A percentile compares a stretch with the other conserved stretches of the same genome.
These are phyloP conservation scores for Drosophila kanekoi DNA, from an alignment of 2,888 invertebrate genomes.

Conservation along the genomic window DNA sequence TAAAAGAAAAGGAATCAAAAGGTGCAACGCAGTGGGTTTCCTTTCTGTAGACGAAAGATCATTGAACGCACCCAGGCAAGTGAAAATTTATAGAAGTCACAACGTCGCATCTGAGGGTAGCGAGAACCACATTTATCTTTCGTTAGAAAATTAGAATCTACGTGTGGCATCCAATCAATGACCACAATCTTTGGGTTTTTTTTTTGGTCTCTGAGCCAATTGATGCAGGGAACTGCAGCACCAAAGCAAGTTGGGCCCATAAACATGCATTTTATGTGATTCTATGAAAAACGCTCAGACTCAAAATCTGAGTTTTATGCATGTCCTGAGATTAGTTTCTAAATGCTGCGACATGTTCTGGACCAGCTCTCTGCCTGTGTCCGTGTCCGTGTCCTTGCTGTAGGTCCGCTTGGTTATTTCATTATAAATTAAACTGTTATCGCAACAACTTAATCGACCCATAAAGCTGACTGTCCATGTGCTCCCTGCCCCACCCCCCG, in stretches of 20 bases:
- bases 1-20: slow-evolving; percentile 55
- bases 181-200: slow-evolving; percentile 76
- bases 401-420: slow-evolving; percentile 62
- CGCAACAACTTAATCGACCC: slow-evolving; percentile 75
- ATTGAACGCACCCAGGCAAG: slow-evolving; percentile 49
- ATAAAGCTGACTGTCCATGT: slow-evolving; percentile 61
- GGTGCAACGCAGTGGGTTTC: slow-evolving; percentile 64
- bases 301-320: slow-evolving; percentile 29
- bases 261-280: slow-evolving; percentile 67
- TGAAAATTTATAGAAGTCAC: slow-evolving; percentile 61
- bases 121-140: slow-evolving; percentile 73
- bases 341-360: slow-evolving; percentile 50
- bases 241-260: slow-evolving; percentile 40
- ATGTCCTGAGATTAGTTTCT: slow-evolving; percentile 57
- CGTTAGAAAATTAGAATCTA: slow-evolving; percentile 77
- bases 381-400: slow-evolving; percentile 57
- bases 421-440: slow-evolving; percentile 79
- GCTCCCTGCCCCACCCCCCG: slow-evolving; percentile 9
- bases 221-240: slow-evolving; percentile 19
- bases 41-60: slow-evolving; percentile 37
- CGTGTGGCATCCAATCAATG: slow-evolving; percentile 75
- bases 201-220: slow-evolving; percentile 46
- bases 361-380: slow-evolving; percentile 25
- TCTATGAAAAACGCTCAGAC: slow-evolving; percentile 47
- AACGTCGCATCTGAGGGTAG: slow-evolving; percentile 38